Evolutionary conservation across 1,140 invertebrate species (phyloP), one percentile per base, ranked within the genome.

Genomic region (Nasonia vitripennis): DNA sequence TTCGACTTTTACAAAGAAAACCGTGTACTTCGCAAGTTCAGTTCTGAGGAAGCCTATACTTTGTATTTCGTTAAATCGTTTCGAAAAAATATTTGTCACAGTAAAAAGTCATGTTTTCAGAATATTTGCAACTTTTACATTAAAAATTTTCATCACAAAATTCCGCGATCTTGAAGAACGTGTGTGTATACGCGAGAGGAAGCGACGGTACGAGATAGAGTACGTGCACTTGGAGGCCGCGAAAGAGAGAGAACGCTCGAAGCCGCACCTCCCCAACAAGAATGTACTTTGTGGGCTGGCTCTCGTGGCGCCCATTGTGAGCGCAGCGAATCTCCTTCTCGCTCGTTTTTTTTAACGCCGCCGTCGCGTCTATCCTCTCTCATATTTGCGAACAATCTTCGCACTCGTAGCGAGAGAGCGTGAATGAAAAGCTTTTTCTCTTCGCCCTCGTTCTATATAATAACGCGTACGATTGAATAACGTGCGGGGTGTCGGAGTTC

Each of bases 241-340:
- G 55, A 14, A 9, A 48, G 45, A 48, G 45, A 48, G 55, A 62
- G 55, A 62, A n/a, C 1, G 73, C 12, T 9, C 11, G 73, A 75
- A 45, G 73, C 73, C 73, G 73, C 73, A 41, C 73, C 73, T 75
- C 34, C 20, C 45, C 2, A 45, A 62, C 31, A 75, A 75, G 73
- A 75, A 75, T 75, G 73, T 75, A 41, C 73, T 75, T 75, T 75
- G 73, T 75, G 34, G 73, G 73, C 20, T 75, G 73, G 73, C 73
- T 75, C 37, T 45, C 31, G 20, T n/a, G 6, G 14, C 31, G 20
- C 37, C 73, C 20, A 75, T 75, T 75, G 73, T 75, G 6, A 27
- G 27, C 55, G 20, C 55, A 7, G 55, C 55, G 20, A 62, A 62
- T 62, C 55, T 45, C 70, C 31, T n/a, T 75, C 34, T 37, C 73